phyloP scores from a whole-genome alignment of 1,140 invertebrate genomes.

The Campodea augens region DNA sequence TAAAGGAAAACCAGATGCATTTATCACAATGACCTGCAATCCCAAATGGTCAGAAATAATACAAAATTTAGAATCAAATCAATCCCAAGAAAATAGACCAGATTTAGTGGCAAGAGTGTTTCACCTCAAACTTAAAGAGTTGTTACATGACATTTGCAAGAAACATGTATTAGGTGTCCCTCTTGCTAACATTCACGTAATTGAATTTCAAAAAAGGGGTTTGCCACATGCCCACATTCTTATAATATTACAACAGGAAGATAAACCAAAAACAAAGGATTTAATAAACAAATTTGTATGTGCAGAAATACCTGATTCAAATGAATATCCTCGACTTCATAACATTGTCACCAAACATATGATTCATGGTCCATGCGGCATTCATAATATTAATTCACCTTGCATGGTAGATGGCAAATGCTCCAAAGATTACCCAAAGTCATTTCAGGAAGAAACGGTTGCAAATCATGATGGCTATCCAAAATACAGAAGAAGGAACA shows the following conservation, averaged over 20 bases:
- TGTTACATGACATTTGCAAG: conserved; percentile 15
- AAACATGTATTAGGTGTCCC: conserved; percentile 15
- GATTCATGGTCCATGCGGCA: not conserved
- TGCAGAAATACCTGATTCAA: conserved; percentile 13
- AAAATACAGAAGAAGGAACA: not conserved
- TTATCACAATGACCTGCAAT: conserved; percentile 28
- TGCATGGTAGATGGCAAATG: not conserved
- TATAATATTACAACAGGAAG: conserved; percentile 14
- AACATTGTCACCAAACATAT: not conserved
- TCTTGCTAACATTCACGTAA: conserved; percentile 12
- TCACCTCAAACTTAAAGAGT: conserved; percentile 13
- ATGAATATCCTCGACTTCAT: conserved; percentile 10
- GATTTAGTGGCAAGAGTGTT: conserved; percentile 18
- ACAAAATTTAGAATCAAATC: conserved; percentile 11
- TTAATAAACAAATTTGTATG: conserved; percentile 14
- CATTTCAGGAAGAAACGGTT: not conserved
- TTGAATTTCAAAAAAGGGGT: conserved; percentile 22
- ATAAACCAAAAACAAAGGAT: conserved; percentile 11
- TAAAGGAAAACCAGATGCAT: conserved; percentile 25
- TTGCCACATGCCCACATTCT: conserved; percentile 22
- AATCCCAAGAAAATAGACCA: conserved; percentile 13
- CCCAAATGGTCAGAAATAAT: conserved; percentile 24
- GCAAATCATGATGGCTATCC: not conserved
- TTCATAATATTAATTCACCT: not conserved
- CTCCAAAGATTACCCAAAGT: not conserved